Evolutionary conservation across 30 jellyfish, hydroid and myxozoan genomes (phyloP).

Genomic region (Chrysaora quinquecirrha): DNA sequence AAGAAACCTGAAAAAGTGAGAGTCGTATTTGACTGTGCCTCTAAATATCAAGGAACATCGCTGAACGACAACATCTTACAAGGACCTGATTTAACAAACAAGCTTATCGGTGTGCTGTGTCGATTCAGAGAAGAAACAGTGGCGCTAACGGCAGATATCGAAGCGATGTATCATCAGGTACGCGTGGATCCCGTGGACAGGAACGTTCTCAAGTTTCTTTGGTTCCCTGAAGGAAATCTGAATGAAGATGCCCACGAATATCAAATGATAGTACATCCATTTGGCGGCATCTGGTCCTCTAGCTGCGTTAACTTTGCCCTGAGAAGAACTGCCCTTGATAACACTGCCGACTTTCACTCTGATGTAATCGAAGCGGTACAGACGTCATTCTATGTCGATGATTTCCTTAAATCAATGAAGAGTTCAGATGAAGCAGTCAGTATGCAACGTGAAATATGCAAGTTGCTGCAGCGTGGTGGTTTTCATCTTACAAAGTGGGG

Average conservation of each 20-base stretch:
- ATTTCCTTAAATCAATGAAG: background rate
- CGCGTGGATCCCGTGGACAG: background rate
- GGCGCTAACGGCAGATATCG: background rate
- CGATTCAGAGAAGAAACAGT: background rate
- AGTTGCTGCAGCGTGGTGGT: background rate
- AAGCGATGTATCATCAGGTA: background rate
- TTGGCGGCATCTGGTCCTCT: background rate
- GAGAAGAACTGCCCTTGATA: background rate
- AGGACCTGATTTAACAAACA: background rate
- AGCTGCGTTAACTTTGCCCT: background rate
- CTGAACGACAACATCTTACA: background rate
- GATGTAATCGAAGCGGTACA: background rate
- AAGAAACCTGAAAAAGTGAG: background rate
- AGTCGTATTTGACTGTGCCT: conserved; percentile 1
- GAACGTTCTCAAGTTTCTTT: background rate
- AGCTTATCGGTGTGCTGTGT: conserved; percentile 1
- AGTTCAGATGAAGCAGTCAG: background rate
- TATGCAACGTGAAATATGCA: background rate
- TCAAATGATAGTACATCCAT: background rate
- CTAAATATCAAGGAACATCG: background rate
- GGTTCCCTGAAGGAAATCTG: background rate
- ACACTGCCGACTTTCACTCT: background rate
- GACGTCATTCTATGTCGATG: conserved; percentile 1
- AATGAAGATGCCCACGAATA: background rate
- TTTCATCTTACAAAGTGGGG: background rate